phyloP scores from a whole-genome alignment of 1,140 invertebrate species.

The Caerostris darwini region DNA sequence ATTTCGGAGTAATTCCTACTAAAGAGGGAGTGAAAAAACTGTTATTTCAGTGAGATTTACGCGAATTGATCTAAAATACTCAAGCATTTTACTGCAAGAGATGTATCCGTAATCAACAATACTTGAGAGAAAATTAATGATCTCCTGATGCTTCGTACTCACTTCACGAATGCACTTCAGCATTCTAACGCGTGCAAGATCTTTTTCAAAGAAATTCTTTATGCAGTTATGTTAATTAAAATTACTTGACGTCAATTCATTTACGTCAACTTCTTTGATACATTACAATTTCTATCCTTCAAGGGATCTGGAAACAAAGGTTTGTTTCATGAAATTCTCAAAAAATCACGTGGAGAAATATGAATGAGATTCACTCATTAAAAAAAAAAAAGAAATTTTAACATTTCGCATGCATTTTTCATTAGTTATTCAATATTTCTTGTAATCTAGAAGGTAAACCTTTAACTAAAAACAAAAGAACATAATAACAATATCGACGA shows the following conservation, averaged over 20 bases:
- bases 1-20: neutral
- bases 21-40: neutral
- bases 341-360: too few relatives aligned
- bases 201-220: conserved; percentile 37
- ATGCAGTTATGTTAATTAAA: neutral
- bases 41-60: neutral
- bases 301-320: conserved; percentile 8
- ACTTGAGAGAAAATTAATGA: neutral
- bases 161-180: conserved; percentile 20
- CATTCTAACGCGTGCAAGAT: neutral
- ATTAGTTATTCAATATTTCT: too few relatives aligned
- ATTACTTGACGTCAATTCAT: conserved; percentile 26
- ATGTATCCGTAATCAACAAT: neutral
- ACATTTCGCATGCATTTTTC: too few relatives aligned
- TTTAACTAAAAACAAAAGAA: too few relatives aligned
- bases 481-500: too few relatives aligned
- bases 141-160: neutral
- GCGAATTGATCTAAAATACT: neutral
- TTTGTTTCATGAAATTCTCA: neutral
- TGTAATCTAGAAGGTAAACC: too few relatives aligned
- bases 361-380: too few relatives aligned
- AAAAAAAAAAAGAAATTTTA: too few relatives aligned
- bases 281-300: neutral
- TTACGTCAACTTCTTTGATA: neutral
- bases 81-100: neutral